These are phyloP conservation scores for Pristionchus arcanus DNA, from an alignment of 2,888 invertebrate genomes.

Conservation along the genomic window DNA sequence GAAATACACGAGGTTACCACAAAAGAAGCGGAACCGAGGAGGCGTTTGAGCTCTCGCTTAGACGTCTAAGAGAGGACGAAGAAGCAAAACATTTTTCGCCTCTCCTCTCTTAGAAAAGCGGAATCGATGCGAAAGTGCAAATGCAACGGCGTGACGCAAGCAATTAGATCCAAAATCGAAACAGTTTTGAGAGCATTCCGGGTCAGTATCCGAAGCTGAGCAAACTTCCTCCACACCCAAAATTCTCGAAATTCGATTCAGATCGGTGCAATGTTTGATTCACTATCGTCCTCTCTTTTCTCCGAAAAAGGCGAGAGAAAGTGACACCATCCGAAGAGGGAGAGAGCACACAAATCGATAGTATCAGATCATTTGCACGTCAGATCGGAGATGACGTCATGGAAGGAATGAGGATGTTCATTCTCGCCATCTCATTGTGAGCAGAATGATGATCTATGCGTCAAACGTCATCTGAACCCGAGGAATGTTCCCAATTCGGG, in stretches of 20 bases:
- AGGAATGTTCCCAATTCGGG: too few relatives aligned
- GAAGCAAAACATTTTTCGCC: constrained; percentile 21
- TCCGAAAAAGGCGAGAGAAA: background rate
- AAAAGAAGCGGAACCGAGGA: constrained; percentile 35
- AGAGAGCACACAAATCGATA: constrained; percentile 12
- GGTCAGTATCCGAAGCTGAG: constrained; percentile 1
- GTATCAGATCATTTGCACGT: background rate
- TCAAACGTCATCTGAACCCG: too few relatives aligned
- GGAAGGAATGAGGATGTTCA: background rate
- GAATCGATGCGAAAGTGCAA: constrained; percentile 32
- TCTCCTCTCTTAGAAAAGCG: background rate
- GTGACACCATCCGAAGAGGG: background rate
- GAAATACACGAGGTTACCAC: background rate
- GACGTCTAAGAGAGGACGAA: too few relatives aligned
- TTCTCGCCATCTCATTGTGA: too few relatives aligned
- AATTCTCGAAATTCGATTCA: background rate
- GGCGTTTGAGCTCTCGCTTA: background rate
- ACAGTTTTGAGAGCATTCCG: background rate
- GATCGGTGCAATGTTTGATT: background rate
- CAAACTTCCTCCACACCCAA: background rate
- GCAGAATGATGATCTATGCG: too few relatives aligned
- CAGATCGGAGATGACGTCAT: constrained; percentile 6
- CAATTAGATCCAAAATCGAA: constrained; percentile 15
- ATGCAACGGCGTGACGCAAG: background rate
- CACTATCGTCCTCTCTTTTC: background rate